phyloP scores from a whole-genome alignment of 2,113 vertebrate genomes.

The Pitta sordida region DNA sequence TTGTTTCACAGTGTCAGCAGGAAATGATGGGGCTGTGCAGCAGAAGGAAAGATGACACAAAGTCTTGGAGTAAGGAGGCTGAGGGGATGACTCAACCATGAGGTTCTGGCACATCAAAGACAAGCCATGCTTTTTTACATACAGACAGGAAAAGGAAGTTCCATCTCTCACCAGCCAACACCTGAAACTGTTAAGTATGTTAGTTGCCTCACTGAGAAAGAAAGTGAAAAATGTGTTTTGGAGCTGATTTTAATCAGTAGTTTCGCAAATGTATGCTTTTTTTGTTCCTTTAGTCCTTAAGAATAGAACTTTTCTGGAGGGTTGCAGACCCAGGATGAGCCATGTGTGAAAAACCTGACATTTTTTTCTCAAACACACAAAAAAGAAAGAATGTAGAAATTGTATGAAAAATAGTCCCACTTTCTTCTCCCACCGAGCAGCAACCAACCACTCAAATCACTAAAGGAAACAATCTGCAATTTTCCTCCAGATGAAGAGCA shows the following conservation, averaged over 20 bases:
- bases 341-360: background rate
- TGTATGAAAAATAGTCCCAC: background rate
- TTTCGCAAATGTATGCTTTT: background rate
- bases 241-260: background rate
- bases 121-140: background rate
- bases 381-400: background rate
- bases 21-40: background rate
- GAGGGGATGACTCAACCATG: background rate
- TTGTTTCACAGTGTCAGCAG: background rate
- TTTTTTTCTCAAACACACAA: background rate
- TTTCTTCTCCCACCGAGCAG: conserved; percentile 12
- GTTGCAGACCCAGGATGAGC: background rate
- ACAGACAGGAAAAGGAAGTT: background rate
- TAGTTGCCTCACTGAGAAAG: background rate
- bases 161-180: background rate
- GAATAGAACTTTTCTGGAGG: background rate
- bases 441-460: background rate
- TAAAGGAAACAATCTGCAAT: conserved; percentile 2
- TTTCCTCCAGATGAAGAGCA: conserved; percentile 10
- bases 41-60: background rate
- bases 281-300: background rate
- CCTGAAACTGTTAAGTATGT: background rate
- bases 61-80: background rate
- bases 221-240: background rate
- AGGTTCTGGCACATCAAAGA: background rate